A percentile compares a stretch with the other conserved stretches of the same genome.
Evolutionary conservation across 2,113 vertebrate genomes (phyloP).

Genomic region (Lasiurus cinereus): DNA sequence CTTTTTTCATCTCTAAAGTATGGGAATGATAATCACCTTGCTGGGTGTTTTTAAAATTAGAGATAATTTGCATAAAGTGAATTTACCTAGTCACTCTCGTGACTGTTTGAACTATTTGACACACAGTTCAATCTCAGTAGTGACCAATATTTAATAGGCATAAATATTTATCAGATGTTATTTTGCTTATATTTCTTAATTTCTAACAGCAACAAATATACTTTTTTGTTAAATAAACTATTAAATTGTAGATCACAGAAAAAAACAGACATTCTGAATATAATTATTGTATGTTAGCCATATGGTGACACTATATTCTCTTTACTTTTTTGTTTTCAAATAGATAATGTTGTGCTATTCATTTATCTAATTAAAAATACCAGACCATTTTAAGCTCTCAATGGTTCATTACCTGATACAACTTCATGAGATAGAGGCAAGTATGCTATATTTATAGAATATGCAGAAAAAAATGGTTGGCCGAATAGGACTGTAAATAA

Average conservation of each 20-base stretch:
- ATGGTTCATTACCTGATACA: background rate
- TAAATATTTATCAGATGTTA: constrained; percentile 14
- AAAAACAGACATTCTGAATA: background rate
- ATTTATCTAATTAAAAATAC: constrained; percentile 21
- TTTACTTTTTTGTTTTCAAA: background rate
- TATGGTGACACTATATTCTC: background rate
- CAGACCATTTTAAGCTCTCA: background rate
- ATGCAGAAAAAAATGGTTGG: background rate
- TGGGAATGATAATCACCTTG: background rate
- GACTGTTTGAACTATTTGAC: background rate
- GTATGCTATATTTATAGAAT: background rate
- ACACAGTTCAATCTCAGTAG: background rate
- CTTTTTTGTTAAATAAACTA: background rate
- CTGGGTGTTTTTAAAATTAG: constrained; percentile 14
- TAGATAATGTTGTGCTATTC: background rate
- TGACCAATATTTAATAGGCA: background rate
- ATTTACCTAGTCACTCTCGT: no score
- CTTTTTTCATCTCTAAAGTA: constrained; percentile 8
- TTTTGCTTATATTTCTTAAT: constrained; percentile 29
- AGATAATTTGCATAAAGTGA: background rate
- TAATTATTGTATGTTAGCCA: background rate
- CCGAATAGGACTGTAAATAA: background rate
- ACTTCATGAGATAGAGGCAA: background rate
- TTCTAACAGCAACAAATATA: constrained; percentile 8
- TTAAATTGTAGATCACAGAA: background rate